Percentiles rank a stretch among this genome's conserved stretches.
phyloP scores from a whole-genome alignment of 2,888 invertebrate species.

The Exocentrus adspersus region DNA sequence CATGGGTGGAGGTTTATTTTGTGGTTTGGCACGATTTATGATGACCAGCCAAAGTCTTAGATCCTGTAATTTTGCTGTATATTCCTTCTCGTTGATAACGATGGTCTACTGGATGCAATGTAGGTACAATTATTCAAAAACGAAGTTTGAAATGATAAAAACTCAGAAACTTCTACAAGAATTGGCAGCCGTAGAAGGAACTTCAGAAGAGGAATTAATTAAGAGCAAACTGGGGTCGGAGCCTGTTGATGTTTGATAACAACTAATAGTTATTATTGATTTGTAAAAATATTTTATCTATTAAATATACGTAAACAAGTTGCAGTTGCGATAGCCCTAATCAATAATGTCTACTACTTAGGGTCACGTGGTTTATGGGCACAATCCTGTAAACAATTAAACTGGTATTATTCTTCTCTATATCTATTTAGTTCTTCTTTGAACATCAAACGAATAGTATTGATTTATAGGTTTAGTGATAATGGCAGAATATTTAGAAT shows the following conservation, averaged over 20 bases:
- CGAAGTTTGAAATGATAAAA: conserved; percentile 72
- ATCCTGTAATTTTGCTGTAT: conserved; percentile 74
- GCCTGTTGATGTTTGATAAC: conserved; percentile 30
- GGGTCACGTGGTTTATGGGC: not conserved
- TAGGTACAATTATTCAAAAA: conserved; percentile 75
- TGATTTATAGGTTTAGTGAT: not conserved
- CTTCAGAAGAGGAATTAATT: conserved; percentile 63
- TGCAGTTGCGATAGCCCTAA: not conserved
- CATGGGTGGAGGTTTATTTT: conserved; percentile 73
- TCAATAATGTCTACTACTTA: not conserved
- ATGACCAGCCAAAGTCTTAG: conserved; percentile 75
- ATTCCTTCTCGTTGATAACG: conserved; percentile 72
- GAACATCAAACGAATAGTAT: not conserved
- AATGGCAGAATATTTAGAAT: not conserved
- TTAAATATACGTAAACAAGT: not conserved
- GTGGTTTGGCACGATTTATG: conserved; percentile 76
- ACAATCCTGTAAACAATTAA: not conserved
- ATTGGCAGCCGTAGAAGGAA: conserved; percentile 73
- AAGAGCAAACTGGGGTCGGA: conserved; percentile 25
- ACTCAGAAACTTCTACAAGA: conserved; percentile 72
- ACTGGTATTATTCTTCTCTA: not conserved
- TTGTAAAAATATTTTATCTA: not conserved
- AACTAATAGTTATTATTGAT: not conserved
- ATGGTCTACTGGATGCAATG: conserved; percentile 76
- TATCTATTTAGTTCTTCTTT: not conserved